phyloP scores from a whole-genome alignment of 2,888 invertebrate genomes.

The Tetranychus piercei region DNA sequence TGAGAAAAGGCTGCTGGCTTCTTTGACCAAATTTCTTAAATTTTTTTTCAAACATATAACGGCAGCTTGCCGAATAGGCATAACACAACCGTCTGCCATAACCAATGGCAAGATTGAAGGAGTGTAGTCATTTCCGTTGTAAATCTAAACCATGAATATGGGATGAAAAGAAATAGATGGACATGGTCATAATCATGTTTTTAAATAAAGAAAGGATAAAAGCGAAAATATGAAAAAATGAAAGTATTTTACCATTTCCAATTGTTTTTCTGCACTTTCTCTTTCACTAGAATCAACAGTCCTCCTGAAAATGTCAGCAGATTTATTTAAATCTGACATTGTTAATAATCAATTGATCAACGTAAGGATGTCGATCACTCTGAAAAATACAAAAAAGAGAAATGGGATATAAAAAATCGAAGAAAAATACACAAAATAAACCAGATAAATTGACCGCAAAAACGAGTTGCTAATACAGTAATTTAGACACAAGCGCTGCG shows the following conservation, averaged over 20 bases:
- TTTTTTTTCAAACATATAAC: conserved; percentile 92
- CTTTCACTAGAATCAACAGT: conserved; percentile 75
- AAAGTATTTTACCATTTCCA: conserved; percentile 49
- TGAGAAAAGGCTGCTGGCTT: too few relatives aligned
- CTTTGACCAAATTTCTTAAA: conserved; percentile 16
- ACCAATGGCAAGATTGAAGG: conserved; percentile 81
- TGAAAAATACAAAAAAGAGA: background rate
- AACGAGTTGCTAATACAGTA: background rate
- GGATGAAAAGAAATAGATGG: too few relatives aligned
- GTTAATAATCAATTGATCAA: background rate
- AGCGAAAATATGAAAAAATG: background rate
- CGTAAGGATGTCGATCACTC: background rate
- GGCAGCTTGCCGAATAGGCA: conserved; percentile 84
- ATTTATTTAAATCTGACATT: conserved; percentile 44
- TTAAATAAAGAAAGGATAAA: background rate
- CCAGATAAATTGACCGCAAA: background rate
- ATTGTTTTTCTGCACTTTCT: conserved; percentile 74
- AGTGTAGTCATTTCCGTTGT: conserved; percentile 88
- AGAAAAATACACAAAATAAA: background rate
- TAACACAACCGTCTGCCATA: conserved; percentile 55
- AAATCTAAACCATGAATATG: conserved; percentile 43
- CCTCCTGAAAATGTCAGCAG: conserved; percentile 69
- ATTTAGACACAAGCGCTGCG: too few relatives aligned
- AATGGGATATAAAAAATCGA: background rate
- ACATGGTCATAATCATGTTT: background rate